Evolutionary conservation across 2,113 vertebrate species (phyloP).

Genomic region (Acrocephalus arundinaceus): DNA sequence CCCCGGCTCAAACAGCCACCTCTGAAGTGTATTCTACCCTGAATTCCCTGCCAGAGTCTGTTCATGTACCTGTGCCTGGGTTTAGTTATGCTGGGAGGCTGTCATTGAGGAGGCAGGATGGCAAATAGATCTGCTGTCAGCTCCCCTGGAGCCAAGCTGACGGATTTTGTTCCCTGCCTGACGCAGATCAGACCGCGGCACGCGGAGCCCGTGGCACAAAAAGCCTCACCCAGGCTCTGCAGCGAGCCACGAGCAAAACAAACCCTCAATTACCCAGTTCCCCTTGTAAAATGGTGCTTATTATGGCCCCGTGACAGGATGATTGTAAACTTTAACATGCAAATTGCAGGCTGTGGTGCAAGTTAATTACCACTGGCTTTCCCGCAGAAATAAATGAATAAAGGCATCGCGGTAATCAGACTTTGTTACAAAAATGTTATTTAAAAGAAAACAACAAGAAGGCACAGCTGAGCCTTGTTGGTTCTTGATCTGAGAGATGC

Average conservation of each 20-base stretch:
- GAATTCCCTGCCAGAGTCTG: not conserved
- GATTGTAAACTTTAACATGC: not conserved
- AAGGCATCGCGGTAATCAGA: not conserved
- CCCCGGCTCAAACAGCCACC: not conserved
- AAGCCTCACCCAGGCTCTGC: not conserved
- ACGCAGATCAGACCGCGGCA: not conserved
- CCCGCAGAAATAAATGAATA: not conserved
- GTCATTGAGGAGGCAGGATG: not conserved
- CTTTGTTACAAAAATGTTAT: not conserved
- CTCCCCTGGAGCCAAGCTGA: not conserved
- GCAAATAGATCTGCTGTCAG: not conserved
- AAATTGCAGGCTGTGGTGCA: not conserved
- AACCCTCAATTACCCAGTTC: not conserved
- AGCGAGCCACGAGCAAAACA: not conserved
- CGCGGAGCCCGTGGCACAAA: rapidly evolving
- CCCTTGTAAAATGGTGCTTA: not conserved
- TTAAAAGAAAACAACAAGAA: not conserved
- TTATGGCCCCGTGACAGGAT: not conserved
- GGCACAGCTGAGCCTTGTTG: not conserved
- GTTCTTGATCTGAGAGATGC: not conserved
- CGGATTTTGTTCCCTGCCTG: not conserved
- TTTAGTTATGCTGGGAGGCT: not conserved
- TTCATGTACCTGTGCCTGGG: not conserved
- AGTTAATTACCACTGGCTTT: conserved; percentile 1
- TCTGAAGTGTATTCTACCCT: not conserved